Conservation (phyloP, 2,113 vertebrate species). For the Thunnus thynnus region DNA sequence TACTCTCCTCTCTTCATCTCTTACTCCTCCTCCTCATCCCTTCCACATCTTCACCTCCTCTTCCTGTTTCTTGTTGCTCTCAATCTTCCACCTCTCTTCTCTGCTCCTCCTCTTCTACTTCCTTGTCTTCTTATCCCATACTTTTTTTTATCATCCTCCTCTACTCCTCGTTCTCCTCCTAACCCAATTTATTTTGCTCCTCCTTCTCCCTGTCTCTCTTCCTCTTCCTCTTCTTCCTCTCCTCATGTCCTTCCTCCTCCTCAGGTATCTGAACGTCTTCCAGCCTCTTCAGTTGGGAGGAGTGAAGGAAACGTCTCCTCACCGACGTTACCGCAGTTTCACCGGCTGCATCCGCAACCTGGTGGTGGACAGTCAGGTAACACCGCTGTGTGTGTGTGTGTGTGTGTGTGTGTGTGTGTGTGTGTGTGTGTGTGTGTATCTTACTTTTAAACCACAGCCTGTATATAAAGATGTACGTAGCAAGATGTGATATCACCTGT, state of each 20-base stretch:
- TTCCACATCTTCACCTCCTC: too few species aligned
- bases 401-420: constrained; percentile 15
- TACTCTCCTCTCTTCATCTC: neutral
- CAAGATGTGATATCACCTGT: too few species aligned
- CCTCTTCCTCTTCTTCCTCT: neutral
- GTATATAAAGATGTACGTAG: too few species aligned
- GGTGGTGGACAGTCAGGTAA: constrained; percentile 90
- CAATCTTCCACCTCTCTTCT: neutral
- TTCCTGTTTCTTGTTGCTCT: too few species aligned
- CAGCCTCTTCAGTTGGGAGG: constrained; percentile 92
- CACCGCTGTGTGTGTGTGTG: neutral
- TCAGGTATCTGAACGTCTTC: constrained; percentile 86
- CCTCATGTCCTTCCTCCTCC: constrained; percentile 18
- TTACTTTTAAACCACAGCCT: too few species aligned
- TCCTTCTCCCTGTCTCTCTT: neutral
- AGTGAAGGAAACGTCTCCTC: constrained; percentile 83
- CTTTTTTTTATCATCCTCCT: neutral
- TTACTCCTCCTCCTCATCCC: neutral
- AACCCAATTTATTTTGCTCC: neutral
- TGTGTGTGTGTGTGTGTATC: constrained; percentile 27
- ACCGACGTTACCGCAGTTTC: constrained; percentile 83
- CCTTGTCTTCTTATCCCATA: neutral
- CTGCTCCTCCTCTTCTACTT: neutral
- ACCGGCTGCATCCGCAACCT: constrained; percentile 90
- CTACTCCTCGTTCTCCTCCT: neutral